These are phyloP conservation scores for Silvanus unidentatus DNA, from an alignment of 2,888 invertebrate genomes.

Conservation along the genomic window DNA sequence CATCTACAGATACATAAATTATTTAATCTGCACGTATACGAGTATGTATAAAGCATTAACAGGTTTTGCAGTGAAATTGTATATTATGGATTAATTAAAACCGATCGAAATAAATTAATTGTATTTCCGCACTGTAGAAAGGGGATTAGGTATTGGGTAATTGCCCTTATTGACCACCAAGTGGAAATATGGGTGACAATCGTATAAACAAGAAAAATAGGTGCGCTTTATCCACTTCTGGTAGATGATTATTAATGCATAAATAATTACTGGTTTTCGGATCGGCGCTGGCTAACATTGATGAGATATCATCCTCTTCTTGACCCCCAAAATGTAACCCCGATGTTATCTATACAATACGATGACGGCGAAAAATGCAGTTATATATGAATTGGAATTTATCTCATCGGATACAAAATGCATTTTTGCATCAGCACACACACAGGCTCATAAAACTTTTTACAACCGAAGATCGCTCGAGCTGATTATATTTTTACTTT, in stretches of 20 bases:
- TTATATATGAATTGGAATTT: constrained; percentile 24
- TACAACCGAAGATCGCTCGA: not conserved
- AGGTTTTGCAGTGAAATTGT: too few relatives aligned
- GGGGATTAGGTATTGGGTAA: too few relatives aligned
- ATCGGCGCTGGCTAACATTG: constrained; percentile 18
- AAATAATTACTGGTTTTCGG: constrained; percentile 22
- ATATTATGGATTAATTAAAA: too few relatives aligned
- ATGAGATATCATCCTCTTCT: constrained; percentile 22
- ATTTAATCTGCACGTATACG: too few relatives aligned
- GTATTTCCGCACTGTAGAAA: too few relatives aligned
- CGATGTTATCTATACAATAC: constrained; percentile 20
- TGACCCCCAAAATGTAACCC: constrained; percentile 21
- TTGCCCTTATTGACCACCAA: too few relatives aligned
- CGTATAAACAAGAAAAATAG: constrained; percentile 14
- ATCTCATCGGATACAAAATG: constrained; percentile 18
- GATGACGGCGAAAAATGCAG: constrained; percentile 16
- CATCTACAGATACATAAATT: too few relatives aligned
- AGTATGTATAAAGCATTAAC: too few relatives aligned
- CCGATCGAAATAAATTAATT: too few relatives aligned
- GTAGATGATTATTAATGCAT: too few relatives aligned
- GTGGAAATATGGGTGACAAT: too few relatives aligned
- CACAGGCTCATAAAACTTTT: not conserved
- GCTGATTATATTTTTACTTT: not conserved
- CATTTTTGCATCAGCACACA: not conserved
- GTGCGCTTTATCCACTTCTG: too few relatives aligned